Base-by-base conservation (phyloP, 2,888 invertebrate species). In the Nysson spinosus region DNA sequence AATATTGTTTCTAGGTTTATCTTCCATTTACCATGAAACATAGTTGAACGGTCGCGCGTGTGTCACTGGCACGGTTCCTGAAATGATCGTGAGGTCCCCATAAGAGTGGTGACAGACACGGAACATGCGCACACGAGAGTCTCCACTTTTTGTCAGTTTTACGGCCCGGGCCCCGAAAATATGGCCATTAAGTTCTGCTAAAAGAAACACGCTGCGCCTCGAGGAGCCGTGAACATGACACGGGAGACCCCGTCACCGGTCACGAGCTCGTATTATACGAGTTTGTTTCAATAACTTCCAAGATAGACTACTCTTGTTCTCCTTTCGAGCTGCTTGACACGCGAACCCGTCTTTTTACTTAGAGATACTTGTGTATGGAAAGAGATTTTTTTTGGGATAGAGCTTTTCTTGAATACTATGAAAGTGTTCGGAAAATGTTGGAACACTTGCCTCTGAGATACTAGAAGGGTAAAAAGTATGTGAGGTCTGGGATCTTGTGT, bases 111-210 rank as follows among this genome's bases (percentile, higher is more conserved):
- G 83, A 83, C 80, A 82, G 82, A 83, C 80, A 73, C 71, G 73
- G 70, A 83, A 82, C 83, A 83, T 80, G 81, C 77, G 75, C 81
- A 70, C 82, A 73, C 79, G 72, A 79, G 78, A 77, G 78, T 80
- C 78, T 77, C 77, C 75, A 74, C 67, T 83, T 83, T 81, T 83
- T 82, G 76, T 83, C 79, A 78, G 76, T 77, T 82, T 80, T 79
- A 80, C 79, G 76, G 77, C 69, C 76, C 58, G 57, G 69, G 74
- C 62, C 79, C 73, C 70, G 72, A 81, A 77, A 82, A 82, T 78
- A 77, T 78, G 80, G 76, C 80, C 81, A 80, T 83, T 80, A 82
- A 77, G 71, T 39, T 16, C 20, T 40, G 54, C 61, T 51, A 66
- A 62, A 71, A 74, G 68, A 64, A 76, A 76, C 77, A 72, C 57